Percentiles rank a stretch among this genome's conserved stretches.
Evolutionary conservation across 2,113 vertebrate species (phyloP).

Genomic region (Oncorhynchus tshawytscha): DNA sequence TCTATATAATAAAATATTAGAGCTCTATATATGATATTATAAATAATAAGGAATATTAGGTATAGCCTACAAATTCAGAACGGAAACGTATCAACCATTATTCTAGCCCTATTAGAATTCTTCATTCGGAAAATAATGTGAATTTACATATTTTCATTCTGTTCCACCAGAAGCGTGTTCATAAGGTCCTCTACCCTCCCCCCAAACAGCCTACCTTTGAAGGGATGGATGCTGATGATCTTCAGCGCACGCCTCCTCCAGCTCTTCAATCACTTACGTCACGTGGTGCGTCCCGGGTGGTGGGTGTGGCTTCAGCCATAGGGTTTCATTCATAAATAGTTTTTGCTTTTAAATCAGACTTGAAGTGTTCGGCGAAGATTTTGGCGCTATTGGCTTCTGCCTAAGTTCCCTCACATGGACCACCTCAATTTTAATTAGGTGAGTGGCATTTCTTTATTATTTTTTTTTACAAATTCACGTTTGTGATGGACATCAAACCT

Average conservation of each 20-base stretch:
- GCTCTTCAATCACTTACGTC: constrained; percentile 57
- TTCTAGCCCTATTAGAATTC: too few relatives aligned
- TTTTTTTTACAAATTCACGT: neutral
- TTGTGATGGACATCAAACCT: neutral
- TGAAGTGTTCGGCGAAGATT: constrained; percentile 59
- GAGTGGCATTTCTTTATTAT: constrained; percentile 47
- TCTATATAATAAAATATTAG: too few relatives aligned
- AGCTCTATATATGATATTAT: too few relatives aligned
- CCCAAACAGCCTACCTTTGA: neutral
- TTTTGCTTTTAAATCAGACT: constrained; percentile 68
- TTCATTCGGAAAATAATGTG: too few relatives aligned
- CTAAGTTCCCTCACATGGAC: constrained; percentile 47
- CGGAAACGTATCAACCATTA: too few relatives aligned
- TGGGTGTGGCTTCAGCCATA: constrained; percentile 72
- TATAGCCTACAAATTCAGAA: too few relatives aligned
- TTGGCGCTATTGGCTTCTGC: constrained; percentile 32
- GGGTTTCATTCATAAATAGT: constrained; percentile 82
- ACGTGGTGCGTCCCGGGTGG: constrained; percentile 61
- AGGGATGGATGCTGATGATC: neutral
- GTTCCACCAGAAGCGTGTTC: too few relatives aligned
- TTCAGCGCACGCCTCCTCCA: neutral
- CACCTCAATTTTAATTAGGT: constrained; percentile 61
- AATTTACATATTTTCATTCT: too few relatives aligned
- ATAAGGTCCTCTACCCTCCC: neutral
- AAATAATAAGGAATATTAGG: too few relatives aligned